Evolutionary conservation across 2,797 vertebrate species (phyloP).

Genomic region (Rhynchotus rufescens): DNA sequence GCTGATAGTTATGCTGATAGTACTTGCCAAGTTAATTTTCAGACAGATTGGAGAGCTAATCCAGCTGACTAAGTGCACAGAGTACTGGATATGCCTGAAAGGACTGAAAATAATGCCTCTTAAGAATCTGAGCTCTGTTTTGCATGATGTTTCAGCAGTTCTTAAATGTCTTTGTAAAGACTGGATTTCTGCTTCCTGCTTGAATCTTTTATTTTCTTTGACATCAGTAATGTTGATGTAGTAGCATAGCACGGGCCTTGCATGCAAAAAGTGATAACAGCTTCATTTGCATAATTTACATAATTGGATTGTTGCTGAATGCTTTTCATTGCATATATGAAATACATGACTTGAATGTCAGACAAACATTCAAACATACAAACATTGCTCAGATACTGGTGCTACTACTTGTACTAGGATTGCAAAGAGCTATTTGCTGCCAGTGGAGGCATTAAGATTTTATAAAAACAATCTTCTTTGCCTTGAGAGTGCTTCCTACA

Average conservation of each 20-base stretch:
- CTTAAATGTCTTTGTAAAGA: neutral
- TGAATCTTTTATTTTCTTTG: neutral
- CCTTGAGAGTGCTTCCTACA: neutral
- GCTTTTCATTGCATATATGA: neutral
- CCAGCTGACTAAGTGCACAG: neutral
- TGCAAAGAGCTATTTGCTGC: neutral
- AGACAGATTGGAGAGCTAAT: neutral
- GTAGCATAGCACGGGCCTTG: neutral
- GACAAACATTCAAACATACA: neutral
- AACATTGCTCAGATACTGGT: neutral
- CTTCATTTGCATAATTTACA: neutral
- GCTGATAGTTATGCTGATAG: neutral
- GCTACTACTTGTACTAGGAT: neutral
- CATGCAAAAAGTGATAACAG: conserved; percentile 25
- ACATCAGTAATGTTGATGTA: neutral
- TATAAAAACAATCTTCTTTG: neutral
- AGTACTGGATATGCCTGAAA: neutral
- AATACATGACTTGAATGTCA: neutral
- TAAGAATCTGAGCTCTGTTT: neutral
- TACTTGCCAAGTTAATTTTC: neutral
- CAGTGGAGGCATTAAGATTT: neutral
- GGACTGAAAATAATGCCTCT: conserved; percentile 9
- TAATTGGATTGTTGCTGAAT: conserved; percentile 5
- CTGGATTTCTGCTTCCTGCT: neutral
- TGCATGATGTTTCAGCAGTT: neutral